Evolutionary conservation across 2,888 invertebrate species (phyloP), one percentile per base, ranked within the genome.

Genomic region (Hemaris fuciformis): DNA sequence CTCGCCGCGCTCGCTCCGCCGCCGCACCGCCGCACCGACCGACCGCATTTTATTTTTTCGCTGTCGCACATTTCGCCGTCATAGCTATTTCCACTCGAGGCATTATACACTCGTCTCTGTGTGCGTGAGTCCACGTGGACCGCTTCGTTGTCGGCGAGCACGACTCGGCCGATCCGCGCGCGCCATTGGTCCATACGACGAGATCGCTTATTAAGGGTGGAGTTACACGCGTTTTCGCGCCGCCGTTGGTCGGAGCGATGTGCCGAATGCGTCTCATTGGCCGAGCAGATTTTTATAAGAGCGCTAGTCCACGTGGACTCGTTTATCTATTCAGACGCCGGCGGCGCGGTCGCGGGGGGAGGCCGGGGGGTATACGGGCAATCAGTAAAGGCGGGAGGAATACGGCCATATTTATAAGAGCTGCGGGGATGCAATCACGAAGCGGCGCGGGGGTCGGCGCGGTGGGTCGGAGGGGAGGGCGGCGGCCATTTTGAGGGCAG

Each of bases 401-500:
- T 91, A 92, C 91, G 91, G 91, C 92, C 93, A 92, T 93, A 93
- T 93, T 93, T 93, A 93, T 93, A 93, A 92, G 92, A 92, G 93
- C 91, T 92, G 91, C 91, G 92, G 93, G 92, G 93, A 91, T 93
- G 93, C 92, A 92, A 93, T 92, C 92, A 91, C 91, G 92, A 93
- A 91, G 90, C 90, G 90, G 91, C 87, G 91, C 88, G 91, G 89
- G 91, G 89, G 84, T 79, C 80, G 85, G 81, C 27, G 18, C 81
- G 84, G 87, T 87, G 75, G 84, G 79, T 75, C 80, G 85, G 87
- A 89, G 87, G 87, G 85, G 87, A 85, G 89, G 38, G 89, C 93
- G 94, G 94, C 94, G 94, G 94, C 94, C 94, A 94, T 94, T 94
- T 94, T 94, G 94, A 94, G 94, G 94, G 94, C 94, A 94, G 94